Evolutionary conservation across 2,113 vertebrate genomes (phyloP).

Genomic region (Silurus glanis): DNA sequence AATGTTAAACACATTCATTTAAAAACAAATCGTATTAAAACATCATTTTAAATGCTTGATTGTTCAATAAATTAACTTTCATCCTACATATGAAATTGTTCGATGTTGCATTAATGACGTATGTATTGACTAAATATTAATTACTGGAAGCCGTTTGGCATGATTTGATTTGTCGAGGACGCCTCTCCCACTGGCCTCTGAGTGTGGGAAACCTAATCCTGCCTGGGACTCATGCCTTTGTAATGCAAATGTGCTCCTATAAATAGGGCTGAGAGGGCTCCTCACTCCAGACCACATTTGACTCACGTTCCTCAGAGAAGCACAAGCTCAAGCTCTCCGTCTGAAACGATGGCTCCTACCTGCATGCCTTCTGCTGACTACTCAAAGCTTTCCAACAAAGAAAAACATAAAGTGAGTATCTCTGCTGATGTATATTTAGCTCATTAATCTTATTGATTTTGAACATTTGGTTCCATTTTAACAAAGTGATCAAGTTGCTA

Average conservation of each 20-base stretch:
- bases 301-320: conserved; percentile 55
- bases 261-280: conserved; percentile 58
- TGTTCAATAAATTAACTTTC: background rate
- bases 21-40: background rate
- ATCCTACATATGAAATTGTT: background rate
- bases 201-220: conserved; percentile 71
- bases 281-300: conserved; percentile 51
- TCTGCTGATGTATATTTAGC: background rate
- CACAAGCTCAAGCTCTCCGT: conserved; percentile 34
- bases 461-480: background rate
- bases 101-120: background rate
- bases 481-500: conserved; percentile 17
- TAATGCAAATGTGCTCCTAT: conserved; percentile 67
- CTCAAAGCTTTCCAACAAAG: conserved; percentile 60
- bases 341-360: conserved; percentile 60
- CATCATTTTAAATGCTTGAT: background rate
- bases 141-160: conserved; percentile 32
- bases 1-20: background rate
- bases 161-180: conserved; percentile 50
- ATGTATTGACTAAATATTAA: conserved; percentile 24
- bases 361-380: conserved; percentile 41
- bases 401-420: conserved; percentile 66
- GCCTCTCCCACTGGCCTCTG: conserved; percentile 61
- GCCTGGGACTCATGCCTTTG: conserved; percentile 68
- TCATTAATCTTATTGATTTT: background rate